Evolutionary conservation across 2,888 invertebrate genomes (phyloP).

Genomic region (Pimpla rufipes): DNA sequence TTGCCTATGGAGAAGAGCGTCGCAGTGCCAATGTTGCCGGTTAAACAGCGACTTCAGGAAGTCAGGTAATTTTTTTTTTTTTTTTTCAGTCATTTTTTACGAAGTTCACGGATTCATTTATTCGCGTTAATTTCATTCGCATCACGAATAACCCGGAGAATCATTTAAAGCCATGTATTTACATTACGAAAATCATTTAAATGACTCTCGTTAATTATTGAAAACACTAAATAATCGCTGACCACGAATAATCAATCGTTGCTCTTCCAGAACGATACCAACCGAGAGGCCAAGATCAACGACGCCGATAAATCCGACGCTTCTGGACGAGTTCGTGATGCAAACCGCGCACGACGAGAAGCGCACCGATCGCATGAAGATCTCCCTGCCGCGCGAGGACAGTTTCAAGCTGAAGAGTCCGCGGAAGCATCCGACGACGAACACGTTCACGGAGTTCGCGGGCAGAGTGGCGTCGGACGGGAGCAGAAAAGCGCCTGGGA

Average conservation of each 20-base stretch:
- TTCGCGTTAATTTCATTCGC: neutral
- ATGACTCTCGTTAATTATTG: neutral
- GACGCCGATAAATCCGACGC: constrained; percentile 90
- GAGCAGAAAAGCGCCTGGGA: constrained; percentile 82
- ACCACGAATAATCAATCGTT: neutral
- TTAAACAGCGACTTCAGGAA: constrained; percentile 88
- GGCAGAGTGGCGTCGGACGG: constrained; percentile 88
- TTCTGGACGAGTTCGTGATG: constrained; percentile 90
- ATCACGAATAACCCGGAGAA: too few relatives aligned
- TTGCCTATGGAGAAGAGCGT: constrained; percentile 94
- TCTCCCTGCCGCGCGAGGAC: constrained; percentile 89
- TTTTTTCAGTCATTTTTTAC: neutral
- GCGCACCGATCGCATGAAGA: constrained; percentile 89
- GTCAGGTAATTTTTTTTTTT: constrained; percentile 76
- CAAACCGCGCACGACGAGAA: constrained; percentile 77
- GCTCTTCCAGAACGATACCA: constrained; percentile 87
- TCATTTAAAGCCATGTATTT: too few relatives aligned
- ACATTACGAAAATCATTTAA: too few relatives aligned
- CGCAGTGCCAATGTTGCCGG: constrained; percentile 93
- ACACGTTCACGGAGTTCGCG: constrained; percentile 89
- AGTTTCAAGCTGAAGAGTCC: constrained; percentile 85
- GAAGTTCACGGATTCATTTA: neutral
- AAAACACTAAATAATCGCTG: neutral
- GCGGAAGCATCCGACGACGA: constrained; percentile 85
- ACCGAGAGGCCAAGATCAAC: constrained; percentile 91